Evolutionary conservation across 2,113 vertebrate species (phyloP), one percentile per base, ranked within the genome.

Genomic region (Brevimyrus niger): DNA sequence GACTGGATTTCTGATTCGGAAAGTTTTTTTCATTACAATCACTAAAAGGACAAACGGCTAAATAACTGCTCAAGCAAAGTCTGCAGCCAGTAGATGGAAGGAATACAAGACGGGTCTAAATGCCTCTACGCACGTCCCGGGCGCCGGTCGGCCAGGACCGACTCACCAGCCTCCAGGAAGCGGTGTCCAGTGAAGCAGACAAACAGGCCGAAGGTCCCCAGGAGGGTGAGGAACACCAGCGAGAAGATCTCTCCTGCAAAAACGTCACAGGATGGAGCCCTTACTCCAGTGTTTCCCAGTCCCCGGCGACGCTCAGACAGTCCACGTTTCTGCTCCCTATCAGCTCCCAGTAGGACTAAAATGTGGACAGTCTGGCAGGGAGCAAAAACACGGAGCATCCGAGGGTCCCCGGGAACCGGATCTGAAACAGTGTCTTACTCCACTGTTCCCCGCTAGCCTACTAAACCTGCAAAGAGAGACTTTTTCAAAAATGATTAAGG

Each of bases 141-240:
- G 31, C 19, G 5, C 3, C 31, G 23, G 9, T 83, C 38, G 46
- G 80, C 17, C 7, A 23, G 38, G 80, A 38, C 23, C 19, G 38
- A 87, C 89, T 91, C 69, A 91, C 90, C 90, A 23, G 90, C 89
- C 65, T 88, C 89, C 35, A 90, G 87, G n/a, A 91, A 86, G 21
- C 89, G 47, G 58, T 91, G 90, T 6, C 90, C 90, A 44, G 83
- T 4, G 27, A 91, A 88, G 65, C 90, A 91, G 23, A 91, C 76
- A 23, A 88, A 76, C 38, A 91, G 55, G 21, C 90, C 90, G 76
- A n/a, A 91, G 61, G 86, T 27, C 17, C 90, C 90, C 15, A 91
- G 48, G 21, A 89, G 8, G 8, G 90, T 86, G 87, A 89, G 86
- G 35, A 91, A 73, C 58, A 80, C 42, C 89, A 87, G 89, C 5